A percentile compares a stretch with the other conserved stretches of the same genome.
These are phyloP conservation scores for Tetheella fluctuosa DNA, from an alignment of 2,888 invertebrate species.

Conservation along the genomic window DNA sequence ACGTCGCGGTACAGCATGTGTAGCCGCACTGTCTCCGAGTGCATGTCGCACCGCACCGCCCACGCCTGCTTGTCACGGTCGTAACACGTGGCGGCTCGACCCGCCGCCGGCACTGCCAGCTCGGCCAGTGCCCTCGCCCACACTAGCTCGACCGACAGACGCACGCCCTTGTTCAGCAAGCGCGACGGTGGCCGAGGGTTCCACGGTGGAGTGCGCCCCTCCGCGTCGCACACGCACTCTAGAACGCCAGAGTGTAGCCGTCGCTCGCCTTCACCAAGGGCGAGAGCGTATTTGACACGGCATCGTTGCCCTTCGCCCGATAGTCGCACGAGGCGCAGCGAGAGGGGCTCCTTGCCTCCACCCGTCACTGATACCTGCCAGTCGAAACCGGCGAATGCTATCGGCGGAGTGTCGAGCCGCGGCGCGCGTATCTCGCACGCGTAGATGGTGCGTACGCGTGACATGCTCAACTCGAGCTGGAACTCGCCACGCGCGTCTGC, in stretches of 20 bases:
- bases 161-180: constrained; percentile 86
- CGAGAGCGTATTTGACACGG: constrained; percentile 88
- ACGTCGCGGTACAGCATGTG: constrained; percentile 90
- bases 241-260: constrained; percentile 87
- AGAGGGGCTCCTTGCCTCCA: constrained; percentile 82
- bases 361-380: constrained; percentile 89
- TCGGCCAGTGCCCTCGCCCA: constrained; percentile 87
- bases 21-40: constrained; percentile 89
- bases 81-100: constrained; percentile 87
- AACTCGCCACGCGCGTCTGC: constrained; percentile 92
- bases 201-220: constrained; percentile 89
- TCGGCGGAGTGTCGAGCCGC: constrained; percentile 81
- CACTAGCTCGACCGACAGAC: constrained; percentile 89
- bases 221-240: constrained; percentile 88
- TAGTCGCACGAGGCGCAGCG: constrained; percentile 86
- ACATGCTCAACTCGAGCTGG: constrained; percentile 90
- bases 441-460: constrained; percentile 89
- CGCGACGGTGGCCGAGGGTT: constrained; percentile 86
- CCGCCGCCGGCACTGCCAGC: constrained; percentile 82
- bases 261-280: constrained; percentile 87
- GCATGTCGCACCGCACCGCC: constrained; percentile 90
- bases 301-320: constrained; percentile 93
- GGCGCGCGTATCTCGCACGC: constrained; percentile 88
- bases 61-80: constrained; percentile 92
- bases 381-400: constrained; percentile 92